These are phyloP conservation scores for Meriones psammophilus DNA, from an alignment of 2,797 vertebrate species.

Conservation along the genomic window DNA sequence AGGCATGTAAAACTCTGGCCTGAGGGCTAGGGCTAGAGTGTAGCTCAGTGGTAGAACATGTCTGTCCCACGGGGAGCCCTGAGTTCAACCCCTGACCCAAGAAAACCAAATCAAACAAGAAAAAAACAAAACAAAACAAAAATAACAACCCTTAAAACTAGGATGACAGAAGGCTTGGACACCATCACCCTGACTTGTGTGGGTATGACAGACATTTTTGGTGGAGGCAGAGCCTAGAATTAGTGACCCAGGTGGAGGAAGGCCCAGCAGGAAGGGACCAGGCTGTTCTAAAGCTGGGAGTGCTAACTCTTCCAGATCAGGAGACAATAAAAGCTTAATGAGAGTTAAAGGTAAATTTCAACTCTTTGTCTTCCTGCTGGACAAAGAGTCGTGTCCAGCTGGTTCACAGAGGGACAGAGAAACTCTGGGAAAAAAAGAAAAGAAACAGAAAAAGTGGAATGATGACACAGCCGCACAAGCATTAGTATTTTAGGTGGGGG, in stretches of 20 bases:
- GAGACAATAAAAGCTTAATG: not conserved
- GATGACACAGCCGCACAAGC: not conserved
- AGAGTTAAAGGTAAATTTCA: not conserved
- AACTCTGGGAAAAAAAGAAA: not conserved
- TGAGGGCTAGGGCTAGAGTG: not conserved
- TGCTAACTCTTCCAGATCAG: not conserved
- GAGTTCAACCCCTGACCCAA: not conserved
- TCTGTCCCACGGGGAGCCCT: no score
- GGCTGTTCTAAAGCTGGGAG: not conserved
- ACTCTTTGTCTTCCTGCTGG: slow-evolving; percentile 29
- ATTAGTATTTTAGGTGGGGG: slow-evolving; percentile 35
- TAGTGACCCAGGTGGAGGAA: not conserved
- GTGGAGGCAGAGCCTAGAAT: not conserved
- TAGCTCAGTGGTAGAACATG: not conserved
- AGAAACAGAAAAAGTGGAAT: not conserved
- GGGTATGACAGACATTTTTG: not conserved
- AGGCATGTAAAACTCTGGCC: not conserved
- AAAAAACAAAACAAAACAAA: not conserved
- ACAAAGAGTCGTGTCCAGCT: slow-evolving; percentile 35
- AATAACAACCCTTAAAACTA: not conserved
- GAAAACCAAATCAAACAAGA: not conserved
- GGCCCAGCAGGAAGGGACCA: not conserved
- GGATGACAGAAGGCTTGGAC: slow-evolving; percentile 14
- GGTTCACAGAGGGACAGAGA: not conserved
- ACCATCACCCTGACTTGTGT: not conserved